Percentiles rank a stretch among this genome's conserved stretches.
Evolutionary conservation across 2,113 vertebrate genomes (phyloP).

Genomic region (Ploceus nigricollis): DNA sequence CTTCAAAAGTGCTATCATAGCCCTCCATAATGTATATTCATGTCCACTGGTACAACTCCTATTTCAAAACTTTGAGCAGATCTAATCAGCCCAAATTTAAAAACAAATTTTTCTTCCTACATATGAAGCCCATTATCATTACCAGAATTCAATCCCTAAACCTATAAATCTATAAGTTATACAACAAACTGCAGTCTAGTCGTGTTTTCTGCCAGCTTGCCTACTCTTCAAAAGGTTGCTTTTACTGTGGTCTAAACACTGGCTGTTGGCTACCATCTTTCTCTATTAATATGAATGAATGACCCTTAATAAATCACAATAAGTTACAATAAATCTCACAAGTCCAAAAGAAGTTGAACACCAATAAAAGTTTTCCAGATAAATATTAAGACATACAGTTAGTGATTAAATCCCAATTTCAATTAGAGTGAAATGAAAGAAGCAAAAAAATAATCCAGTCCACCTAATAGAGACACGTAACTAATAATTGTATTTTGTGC

Average conservation of each 20-base stretch:
- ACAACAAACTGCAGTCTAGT: not conserved
- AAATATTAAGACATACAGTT: not conserved
- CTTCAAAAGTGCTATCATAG: constrained; percentile 1
- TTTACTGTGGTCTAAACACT: not conserved
- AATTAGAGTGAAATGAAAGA: not conserved
- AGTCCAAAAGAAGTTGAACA: not conserved
- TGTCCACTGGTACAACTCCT: not conserved
- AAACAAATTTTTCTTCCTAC: not conserved
- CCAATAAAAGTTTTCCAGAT: not conserved
- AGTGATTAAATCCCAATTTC: not conserved
- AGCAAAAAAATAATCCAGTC: not conserved
- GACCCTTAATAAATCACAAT: not conserved
- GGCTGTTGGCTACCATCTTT: not conserved
- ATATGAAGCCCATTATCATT: not conserved
- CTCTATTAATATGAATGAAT: not conserved
- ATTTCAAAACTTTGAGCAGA: not conserved
- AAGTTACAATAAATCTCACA: not conserved
- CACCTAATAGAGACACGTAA: not conserved
- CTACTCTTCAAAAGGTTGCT: not conserved
- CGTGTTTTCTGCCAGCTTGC: not conserved
- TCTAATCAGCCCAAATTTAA: not conserved
- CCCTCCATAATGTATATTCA: constrained; percentile 9
- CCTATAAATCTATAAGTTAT: not conserved
- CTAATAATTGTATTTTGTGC: not conserved
- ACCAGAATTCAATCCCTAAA: not conserved